Evolutionary conservation across 2,888 invertebrate species (phyloP), one percentile per base, ranked within the genome.

Genomic region (Rotaria sp.): DNA sequence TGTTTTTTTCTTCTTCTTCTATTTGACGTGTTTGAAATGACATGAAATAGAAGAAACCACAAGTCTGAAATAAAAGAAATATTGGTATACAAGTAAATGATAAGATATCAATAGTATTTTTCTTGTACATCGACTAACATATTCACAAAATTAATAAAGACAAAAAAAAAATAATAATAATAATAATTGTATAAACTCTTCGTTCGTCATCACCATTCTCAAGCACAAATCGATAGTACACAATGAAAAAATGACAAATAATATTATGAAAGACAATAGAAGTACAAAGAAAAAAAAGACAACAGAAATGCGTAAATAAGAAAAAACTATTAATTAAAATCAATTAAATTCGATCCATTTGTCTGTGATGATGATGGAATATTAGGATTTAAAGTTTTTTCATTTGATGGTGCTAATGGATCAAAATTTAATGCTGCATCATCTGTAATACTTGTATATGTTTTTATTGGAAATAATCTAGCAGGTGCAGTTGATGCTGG

Each of bases 331-430:
- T 67, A 67, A 35, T 35, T 67, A 80, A 80, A 80, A 45, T 80
- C 80, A 80, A 80, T 80, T 45, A 80, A 80, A 80, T 80, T 80
- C 15, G 80, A 45, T 45, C 45, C 45, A 45, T 80, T 26, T 1
- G 80, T 26, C 26, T 45, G 0, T 26, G 38, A 45, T n/a, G 80
- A 45, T 4, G 38, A 15, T 26, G 80, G 45, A 13, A 2, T 41
- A 80, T 11, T 26, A n/a, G 80, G 2, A 45, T 45, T 15, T 45
- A 45, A 15, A 45, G 5, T 80, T 80, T 26, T n/a, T 15, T 24
- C 45, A 11, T 26, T 80, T 15, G 80, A 26, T 15, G 80, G 80
- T 80, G 45, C 41, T 45, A 80, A 80, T 45, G 80, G 80, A 80
- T 80, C 80, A 45, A 80, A 80, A n/a, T 3, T 45, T 13, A 13